Base-by-base conservation (phyloP, 2,888 invertebrate species). In the Fabriciana adippe region DNA sequence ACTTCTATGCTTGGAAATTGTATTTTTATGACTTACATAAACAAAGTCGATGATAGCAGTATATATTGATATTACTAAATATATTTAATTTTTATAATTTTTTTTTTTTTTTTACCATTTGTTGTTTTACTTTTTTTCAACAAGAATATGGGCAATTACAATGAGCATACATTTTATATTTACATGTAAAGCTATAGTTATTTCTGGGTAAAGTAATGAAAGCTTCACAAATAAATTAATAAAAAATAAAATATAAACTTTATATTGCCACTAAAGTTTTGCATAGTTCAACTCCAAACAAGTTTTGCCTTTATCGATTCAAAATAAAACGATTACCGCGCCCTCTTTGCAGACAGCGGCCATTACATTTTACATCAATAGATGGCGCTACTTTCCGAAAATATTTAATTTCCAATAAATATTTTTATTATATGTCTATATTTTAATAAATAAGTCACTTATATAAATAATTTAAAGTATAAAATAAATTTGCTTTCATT, bases 251-350 rank as follows among this genome's bases (percentile, higher is more conserved):
- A 48, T 53, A 51, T 61, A 41, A 61, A 61, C 41, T 61, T 61
- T 61, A 61, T 41, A 53, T 50, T 16, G 61, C 3, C 53, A 53
- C 15, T 61, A 61, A 61, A 61, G 35, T 61, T 61, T 61, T 61
- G 41, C 51, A 53, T 61, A 53, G 61, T 61, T 61, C 61, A 61
- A 50, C n/a, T 60, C 48, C 60, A 60, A 68, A 66, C 50, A 55
- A 64, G 66, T 71, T 71, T 61, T 63, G 59, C 21, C 59, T 35
- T n/a, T 71, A 71, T 69, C 66, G 71, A 71, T 71, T 71, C 71
- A 67, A 69, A 71, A 69, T 69, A 71, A 69, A 69, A 54, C 54
- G 64, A n/a, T 1, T 15, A 21, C 11, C 41, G 11, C 66, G 69
- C 66, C 69, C 60, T 67, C 71, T 69, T n/a, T 64, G 15, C 31